Conservation (phyloP, 1,140 invertebrate genomes). For the Chironomus tepperi region DNA sequence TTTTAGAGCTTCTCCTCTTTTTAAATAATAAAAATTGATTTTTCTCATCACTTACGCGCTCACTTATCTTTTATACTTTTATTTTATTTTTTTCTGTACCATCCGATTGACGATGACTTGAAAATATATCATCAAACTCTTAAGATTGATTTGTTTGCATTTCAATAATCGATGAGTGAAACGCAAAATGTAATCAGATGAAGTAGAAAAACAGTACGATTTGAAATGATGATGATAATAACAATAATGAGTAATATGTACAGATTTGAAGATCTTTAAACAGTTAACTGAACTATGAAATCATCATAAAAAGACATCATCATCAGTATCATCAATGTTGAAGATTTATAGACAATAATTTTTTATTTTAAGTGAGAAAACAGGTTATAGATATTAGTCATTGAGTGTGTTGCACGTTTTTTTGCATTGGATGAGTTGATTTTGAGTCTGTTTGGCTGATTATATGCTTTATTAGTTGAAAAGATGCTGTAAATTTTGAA, state of each 20-base stretch:
- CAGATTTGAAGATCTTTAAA: not conserved
- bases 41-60: not conserved
- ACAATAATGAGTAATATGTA: slow-evolving; percentile 14
- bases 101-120: not conserved
- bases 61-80: too few relatives aligned
- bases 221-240: not conserved
- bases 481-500: too few relatives aligned
- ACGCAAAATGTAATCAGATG: not conserved
- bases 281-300: slow-evolving; percentile 20
- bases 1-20: slow-evolving; percentile 23
- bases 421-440: not conserved
- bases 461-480: too few relatives aligned
- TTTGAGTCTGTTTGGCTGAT: too few relatives aligned
- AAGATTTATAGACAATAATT: too few relatives aligned
- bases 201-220: too few relatives aligned
- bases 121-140: not conserved
- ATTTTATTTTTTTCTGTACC: not conserved
- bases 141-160: slow-evolving; percentile 3
- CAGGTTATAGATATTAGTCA: not conserved
- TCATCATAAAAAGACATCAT: not conserved
- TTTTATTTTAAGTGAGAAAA: not conserved
- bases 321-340: too few relatives aligned
- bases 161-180: not conserved
- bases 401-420: not conserved
- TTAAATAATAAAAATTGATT: not conserved